Base-by-base conservation (phyloP, 2,888 invertebrate genomes). In the Tinea semifulvella region DNA sequence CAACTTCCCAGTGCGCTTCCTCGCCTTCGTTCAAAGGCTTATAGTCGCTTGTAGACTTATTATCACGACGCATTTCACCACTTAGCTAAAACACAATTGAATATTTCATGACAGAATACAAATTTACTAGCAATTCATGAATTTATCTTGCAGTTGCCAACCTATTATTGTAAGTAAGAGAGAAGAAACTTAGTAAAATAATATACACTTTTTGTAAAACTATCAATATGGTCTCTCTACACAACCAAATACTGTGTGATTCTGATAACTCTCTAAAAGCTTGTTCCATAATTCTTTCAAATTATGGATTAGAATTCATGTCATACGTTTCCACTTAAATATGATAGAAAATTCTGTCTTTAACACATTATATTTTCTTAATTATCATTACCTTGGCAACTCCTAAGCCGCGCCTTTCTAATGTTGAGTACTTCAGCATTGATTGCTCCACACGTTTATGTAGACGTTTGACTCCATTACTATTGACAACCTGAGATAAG, bases 1-100 rank as follows among this genome's bases (percentile, higher is more conserved):
- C 93, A 2, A 98, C 97, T 76, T 99, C 98, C 98, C 98, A 98
- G 65, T 98, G 98, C 0, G 96, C 96, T 70, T 98, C 97, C 55
- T 91, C 88, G 0, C 96, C 96, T 57, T 94, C 93, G 8, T 90
- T 87, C 71, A 97, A 84, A 0, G 93, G 92, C 1, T 87, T 88
- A 62, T 43, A 43, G 20, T 43, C 43, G 27, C 27, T n/a, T 11
- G 31, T 19, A 10, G 31, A 31, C 14, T 19, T 43, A 11, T 27
- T 43, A 19, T 43, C 43, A 2, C 40, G 20, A 14, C 13, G 14
- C 40, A 40, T 22, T 11, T 40, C 40, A 22, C 22, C 40, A 5
- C 40, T 40, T 13, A 40, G 14, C 40, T 40, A 10, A 22, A 20
- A 40, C n/a, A 22, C 3, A 19, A n/a, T n/a, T n/a, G n/a, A n/a